Conservation (phyloP, 2,113 vertebrate genomes). For the Sinosuthora webbiana region DNA sequence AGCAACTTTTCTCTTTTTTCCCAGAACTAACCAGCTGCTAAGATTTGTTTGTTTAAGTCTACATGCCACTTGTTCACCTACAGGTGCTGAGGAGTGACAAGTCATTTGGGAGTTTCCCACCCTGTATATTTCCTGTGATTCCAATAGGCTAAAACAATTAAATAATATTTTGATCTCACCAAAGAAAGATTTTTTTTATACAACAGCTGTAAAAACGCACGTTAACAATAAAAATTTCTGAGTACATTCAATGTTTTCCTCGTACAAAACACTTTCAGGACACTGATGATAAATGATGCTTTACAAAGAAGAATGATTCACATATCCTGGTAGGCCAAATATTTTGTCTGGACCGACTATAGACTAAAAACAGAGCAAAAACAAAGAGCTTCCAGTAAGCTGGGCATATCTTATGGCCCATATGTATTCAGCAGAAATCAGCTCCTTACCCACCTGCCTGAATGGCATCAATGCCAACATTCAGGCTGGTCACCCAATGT, state of each 20-base stretch:
- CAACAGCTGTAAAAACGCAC: constrained; percentile 60
- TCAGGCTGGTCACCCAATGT: neutral
- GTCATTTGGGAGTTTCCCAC: constrained; percentile 41
- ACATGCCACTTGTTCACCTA: neutral
- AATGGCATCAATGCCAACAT: neutral
- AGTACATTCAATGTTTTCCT: neutral
- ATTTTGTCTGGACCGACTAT: constrained; percentile 60
- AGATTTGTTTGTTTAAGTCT: neutral
- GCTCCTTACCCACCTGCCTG: neutral
- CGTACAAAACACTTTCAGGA: constrained; percentile 44
- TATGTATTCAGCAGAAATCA: neutral
- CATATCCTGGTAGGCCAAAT: constrained; percentile 66
- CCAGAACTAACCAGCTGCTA: constrained; percentile 25
- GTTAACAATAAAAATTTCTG: constrained; percentile 35
- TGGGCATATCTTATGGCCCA: neutral
- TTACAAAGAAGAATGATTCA: constrained; percentile 62
- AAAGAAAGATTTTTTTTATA: constrained; percentile 38
- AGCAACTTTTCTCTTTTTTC: neutral
- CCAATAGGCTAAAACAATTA: constrained; percentile 42
- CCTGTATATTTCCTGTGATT: constrained; percentile 49
- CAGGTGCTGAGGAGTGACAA: neutral
- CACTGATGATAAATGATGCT: constrained; percentile 32
- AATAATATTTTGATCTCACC: constrained; percentile 66
- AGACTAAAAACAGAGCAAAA: constrained; percentile 33
- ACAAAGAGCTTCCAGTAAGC: constrained; percentile 46